Base-by-base conservation (phyloP, 2,888 invertebrate species). In the Parasteatoda lunata region DNA sequence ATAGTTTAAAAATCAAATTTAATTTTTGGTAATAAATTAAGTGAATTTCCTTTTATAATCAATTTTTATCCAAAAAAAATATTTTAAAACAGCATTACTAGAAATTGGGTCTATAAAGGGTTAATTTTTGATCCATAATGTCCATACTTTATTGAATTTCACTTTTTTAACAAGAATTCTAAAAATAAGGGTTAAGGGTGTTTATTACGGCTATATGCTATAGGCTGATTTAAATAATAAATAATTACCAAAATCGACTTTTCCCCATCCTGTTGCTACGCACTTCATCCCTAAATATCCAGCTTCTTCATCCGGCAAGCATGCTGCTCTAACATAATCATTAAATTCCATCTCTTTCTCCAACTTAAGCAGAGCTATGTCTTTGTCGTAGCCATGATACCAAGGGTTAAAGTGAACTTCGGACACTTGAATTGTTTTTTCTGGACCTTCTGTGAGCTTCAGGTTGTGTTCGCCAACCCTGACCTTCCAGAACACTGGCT, bases 181-280 rank as follows among this genome's bases (percentile, higher is more conserved):
- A 30, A 30, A 30, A 30, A 30, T 1, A 30, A 30, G 30, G 30
- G 30, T 30, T 30, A 30, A 30, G 30, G 30, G 30, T 30, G 30
- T 30, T 30, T 30, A 30, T 1, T 30, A 30, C 30, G 30, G 2
- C 30, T 30, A 30, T 30, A 2, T 30, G 30, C 30, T 30, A 2
- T 30, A 30, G 30, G 5, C 59, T 59, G 4, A 7, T 59, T 13
- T 8, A 4, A n/a, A 59, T 6, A 59, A 7, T 59, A 7, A 59
- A 59, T 6, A 73, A 90, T 89, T 78, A 90, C 90, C 89, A 66
- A 89, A 90, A 81, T 90, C 90, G 8, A 90, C 83, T 88, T 90
- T 94, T 15, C 97, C 97, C 97, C 97, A 97, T 0, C 97, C 97
- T 0, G 97, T 96, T 1, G 95, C 94, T 70, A 95, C 92, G 92